phyloP scores from a whole-genome alignment of 1,140 invertebrate species.

The Drosophila eugracilis region DNA sequence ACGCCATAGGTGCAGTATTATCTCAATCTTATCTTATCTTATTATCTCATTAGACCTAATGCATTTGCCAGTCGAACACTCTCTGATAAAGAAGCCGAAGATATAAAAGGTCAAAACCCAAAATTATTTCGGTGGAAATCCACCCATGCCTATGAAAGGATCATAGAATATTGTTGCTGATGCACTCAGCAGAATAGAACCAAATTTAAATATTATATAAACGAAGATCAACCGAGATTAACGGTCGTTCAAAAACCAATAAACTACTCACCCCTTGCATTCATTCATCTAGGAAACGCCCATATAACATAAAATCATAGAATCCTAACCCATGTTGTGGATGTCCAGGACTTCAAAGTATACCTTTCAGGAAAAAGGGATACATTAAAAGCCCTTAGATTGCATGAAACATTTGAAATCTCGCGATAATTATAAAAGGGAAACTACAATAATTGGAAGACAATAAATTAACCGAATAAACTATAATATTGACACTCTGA shows the following conservation, averaged over 20 bases:
- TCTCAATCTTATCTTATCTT: constrained; percentile 1
- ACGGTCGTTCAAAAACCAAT: background rate
- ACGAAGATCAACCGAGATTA: constrained; percentile 3
- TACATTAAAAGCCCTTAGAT: constrained; percentile 1
- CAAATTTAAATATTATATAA: constrained; percentile 4
- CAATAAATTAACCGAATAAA: constrained; percentile 13
- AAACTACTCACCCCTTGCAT: background rate
- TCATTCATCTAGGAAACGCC: constrained; percentile 4
- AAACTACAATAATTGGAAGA: background rate
- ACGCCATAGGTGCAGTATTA: background rate
- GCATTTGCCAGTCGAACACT: constrained; percentile 7
- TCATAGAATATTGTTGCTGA: constrained; percentile 8
- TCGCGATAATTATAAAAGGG: background rate
- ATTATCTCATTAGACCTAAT: constrained; percentile 3
- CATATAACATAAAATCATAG: background rate
- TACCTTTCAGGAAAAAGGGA: background rate
- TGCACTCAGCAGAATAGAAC: constrained; percentile 21
- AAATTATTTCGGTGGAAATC: background rate
- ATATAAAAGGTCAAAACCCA: constrained; percentile 1
- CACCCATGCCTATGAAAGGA: background rate
- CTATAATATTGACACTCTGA: too few species aligned
- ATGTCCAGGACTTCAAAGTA: background rate
- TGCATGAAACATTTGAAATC: background rate
- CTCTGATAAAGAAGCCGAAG: constrained; percentile 13
- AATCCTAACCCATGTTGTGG: background rate